Evolutionary conservation across 2,797 vertebrate genomes (phyloP), one percentile per base, ranked within the genome.

Genomic region (Sebastolobus altivelis): DNA sequence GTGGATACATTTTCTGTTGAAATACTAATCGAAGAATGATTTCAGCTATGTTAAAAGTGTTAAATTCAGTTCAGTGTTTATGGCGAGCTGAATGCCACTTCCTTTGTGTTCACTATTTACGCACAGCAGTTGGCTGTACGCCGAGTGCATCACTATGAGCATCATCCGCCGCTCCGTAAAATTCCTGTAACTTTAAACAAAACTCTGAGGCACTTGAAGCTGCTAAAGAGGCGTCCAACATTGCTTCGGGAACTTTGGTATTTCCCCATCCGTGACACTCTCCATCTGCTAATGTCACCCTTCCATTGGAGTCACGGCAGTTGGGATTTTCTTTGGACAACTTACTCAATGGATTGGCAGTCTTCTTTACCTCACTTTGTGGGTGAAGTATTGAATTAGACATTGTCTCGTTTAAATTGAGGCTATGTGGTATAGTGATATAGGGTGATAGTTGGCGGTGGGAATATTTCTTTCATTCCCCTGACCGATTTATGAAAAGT

Each of bases 231-330:
- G 27, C 22, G 14, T 86, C 35, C 16, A 56, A 37, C 43, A 4
- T 46, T 78, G 72, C 33, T 79, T 74, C 20, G 60, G 33, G 56
- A 69, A 65, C 59, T 65, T 65, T 59, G 7, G 72, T 58, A 46
- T 74, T 80, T 72, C 56, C 29, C 13, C 65, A 35, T 67, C 38
- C 25, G 70, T 79, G 58, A 72, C 6, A 12, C 54, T 61, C 79
- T 79, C 67, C 77, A 72, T 69, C 73, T 74, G 25, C 71, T 60
- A 6, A 70, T 61, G 29, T 61, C 55, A 16, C 33, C 69, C 29
- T 16, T 60, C 13, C 27, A 18, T 59, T 1, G 6, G 31, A 70
- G 25, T 72, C 43, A 52, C 8, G 12, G 25, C 60, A 27, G 13
- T 11, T 65, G 55, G 18, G 33, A 22, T 56, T 66, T 61, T 25